phyloP scores from a whole-genome alignment of 1,140 invertebrate species.

The Brachionus rotundiformis region DNA sequence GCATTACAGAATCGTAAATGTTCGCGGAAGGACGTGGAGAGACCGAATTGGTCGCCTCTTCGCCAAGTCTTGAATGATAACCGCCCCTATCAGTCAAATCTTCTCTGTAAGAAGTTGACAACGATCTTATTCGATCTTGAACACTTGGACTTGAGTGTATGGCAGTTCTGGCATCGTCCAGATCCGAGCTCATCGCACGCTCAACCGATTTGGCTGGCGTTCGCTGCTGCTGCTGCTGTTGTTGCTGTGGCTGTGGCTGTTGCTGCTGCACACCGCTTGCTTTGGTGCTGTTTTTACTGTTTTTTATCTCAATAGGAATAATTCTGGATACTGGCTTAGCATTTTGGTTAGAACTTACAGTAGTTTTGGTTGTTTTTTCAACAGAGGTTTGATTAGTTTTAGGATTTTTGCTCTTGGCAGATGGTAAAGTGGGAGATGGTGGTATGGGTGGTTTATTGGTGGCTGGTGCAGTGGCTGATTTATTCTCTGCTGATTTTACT shows the following conservation, averaged over 20 bases:
- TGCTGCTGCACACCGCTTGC: not conserved
- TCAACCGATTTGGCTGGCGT: not conserved
- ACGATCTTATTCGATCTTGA: conserved; percentile 29
- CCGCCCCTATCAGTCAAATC: conserved; percentile 5
- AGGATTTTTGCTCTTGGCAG: not conserved
- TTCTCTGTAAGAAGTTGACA: conserved; percentile 14
- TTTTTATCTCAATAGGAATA: conserved; percentile 40
- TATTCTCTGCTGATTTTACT: not conserved
- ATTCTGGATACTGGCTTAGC: conserved; percentile 6
- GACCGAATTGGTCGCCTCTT: not conserved
- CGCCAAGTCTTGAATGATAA: not conserved
- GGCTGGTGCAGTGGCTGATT: not conserved
- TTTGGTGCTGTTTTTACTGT: not conserved
- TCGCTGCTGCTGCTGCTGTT: too few species aligned
- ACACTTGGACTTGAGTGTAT: not conserved
- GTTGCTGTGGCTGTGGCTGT: too few species aligned
- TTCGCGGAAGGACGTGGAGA: not conserved
- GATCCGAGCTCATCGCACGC: not conserved
- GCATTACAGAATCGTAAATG: not conserved
- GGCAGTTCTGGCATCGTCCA: not conserved
- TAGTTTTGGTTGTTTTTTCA: not conserved
- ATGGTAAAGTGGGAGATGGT: not conserved
- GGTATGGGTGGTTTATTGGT: conserved; percentile 24
- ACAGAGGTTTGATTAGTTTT: too few species aligned
- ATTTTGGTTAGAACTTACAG: not conserved